Conservation (phyloP, 2,797 vertebrate genomes). For the Halcyon badia region DNA sequence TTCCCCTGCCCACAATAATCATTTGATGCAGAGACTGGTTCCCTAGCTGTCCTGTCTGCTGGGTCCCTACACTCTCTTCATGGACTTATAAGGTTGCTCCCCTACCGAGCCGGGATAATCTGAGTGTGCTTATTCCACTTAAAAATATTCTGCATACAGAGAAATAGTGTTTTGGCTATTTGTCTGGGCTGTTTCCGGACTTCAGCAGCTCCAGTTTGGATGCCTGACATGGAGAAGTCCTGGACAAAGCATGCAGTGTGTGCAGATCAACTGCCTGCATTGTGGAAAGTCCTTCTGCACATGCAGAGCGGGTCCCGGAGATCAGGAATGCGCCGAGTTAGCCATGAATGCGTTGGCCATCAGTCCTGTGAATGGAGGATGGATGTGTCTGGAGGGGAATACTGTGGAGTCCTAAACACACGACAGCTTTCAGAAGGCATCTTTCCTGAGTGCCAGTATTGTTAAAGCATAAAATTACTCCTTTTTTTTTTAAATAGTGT, state of each 20-base stretch:
- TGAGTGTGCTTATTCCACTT: neutral
- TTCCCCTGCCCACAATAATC: neutral
- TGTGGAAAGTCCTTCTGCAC: conserved; percentile 54
- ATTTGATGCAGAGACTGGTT: neutral
- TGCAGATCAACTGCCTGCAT: conserved; percentile 61
- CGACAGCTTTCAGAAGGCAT: conserved; percentile 20
- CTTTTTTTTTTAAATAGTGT: neutral
- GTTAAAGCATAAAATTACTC: conserved; percentile 21
- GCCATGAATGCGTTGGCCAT: conserved; percentile 9
- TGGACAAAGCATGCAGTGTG: conserved; percentile 64
- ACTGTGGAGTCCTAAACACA: conserved; percentile 43
- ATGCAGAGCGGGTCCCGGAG: conserved; percentile 18
- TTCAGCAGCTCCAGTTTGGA: conserved; percentile 57
- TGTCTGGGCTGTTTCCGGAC: conserved; percentile 63
- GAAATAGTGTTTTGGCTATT: conserved; percentile 43
- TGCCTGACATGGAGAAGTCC: conserved; percentile 48
- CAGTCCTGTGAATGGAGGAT: conserved; percentile 56
- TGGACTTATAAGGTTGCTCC: neutral
- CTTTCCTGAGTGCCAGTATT: conserved; percentile 54
- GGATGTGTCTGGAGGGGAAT: conserved; percentile 54
- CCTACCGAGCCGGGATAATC: neutral
- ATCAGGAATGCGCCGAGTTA: conserved; percentile 56
- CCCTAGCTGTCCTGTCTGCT: neutral
- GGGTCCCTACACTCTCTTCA: accelerated
- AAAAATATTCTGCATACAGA: conserved; percentile 17